Evolutionary conservation across 1,140 invertebrate genomes (phyloP).

Genomic region (Saccostrea cuccullata): DNA sequence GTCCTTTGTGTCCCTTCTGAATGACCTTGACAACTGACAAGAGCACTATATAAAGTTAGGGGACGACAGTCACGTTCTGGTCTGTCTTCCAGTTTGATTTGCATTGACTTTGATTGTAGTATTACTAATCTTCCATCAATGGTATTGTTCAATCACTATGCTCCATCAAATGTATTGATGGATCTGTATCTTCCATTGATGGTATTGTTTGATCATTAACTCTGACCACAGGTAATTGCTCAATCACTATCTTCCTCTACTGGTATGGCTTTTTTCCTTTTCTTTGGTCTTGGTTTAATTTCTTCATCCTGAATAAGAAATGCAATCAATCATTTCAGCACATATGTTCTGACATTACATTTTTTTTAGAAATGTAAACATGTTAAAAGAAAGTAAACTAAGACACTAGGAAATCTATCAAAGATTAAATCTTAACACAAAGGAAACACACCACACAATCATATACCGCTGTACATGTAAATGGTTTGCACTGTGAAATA

Average conservation of each 20-base stretch:
- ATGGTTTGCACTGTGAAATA: neutral
- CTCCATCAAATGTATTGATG: too few relatives aligned
- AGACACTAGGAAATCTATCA: too few relatives aligned
- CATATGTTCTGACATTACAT: too few relatives aligned
- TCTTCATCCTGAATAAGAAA: slow-evolving; percentile 85
- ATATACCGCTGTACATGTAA: too few relatives aligned
- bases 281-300: slow-evolving; percentile 90
- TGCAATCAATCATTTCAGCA: slow-evolving; percentile 47
- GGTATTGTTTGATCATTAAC: too few relatives aligned
- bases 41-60: neutral
- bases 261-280: slow-evolving; percentile 87
- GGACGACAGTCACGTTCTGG: neutral
- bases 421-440: too few relatives aligned
- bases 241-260: slow-evolving; percentile 86
- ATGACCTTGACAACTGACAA: neutral
- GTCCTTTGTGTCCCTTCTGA: neutral
- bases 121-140: too few relatives aligned
- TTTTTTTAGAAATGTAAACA: too few relatives aligned
- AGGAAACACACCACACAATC: too few relatives aligned
- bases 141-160: too few relatives aligned
- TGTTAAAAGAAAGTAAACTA: too few relatives aligned
- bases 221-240: neutral
- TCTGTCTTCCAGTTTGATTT: neutral
- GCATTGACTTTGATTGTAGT: neutral
- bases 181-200: too few relatives aligned